Base-by-base conservation (phyloP, 2,888 invertebrate genomes). In the Hedychridium roseum region DNA sequence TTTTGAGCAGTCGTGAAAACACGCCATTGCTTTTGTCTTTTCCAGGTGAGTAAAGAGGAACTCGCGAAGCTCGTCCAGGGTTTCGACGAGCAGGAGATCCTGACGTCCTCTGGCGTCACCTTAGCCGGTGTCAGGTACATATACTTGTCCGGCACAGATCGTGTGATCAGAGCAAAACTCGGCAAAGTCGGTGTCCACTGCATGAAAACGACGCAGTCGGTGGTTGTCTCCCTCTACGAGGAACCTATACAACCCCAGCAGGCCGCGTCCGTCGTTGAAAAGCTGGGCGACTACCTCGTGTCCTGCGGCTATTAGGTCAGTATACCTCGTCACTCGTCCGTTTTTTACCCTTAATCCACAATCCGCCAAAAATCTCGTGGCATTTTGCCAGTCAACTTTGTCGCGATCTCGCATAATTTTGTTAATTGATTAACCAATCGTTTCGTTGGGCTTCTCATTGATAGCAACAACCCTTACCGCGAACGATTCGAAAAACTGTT, bases 241-340 rank as follows among this genome's bases (percentile, higher is more conserved):
- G 94, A 94, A 85, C 94, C 94, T 80, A 93, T 94, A 83, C 94
- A 94, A 85, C 94, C 94, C 82, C 94, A 94, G 84, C 94, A 94
- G 85, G 94, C 94, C 80, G 94, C 94, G 82, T 93, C 93, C 74
- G 92, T 94, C 84, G 94, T 94, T 83, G 94, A 94, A 88, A 94
- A 94, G 87, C 87, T 94, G 88, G 94, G 94, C 86, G 94, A 94
- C 83, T 94, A 94, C 89, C 90, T 94, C 88, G 88, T 94, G 86
- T 89, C 88, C 86, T 94, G 93, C 88, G 93, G 94, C 88, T 94
- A 92, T 90, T 94, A 94, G 89, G 78, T 79, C 62, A 59, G 76
- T 71, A 60, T 48, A 28, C 40, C 15, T 2, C n/a, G n/a, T n/a
- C n/a, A n/a, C n/a, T n/a, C n/a, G n/a, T n/a, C n/a, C n/a, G n/a